phyloP scores from a whole-genome alignment of 64 coral and sea anemone species.

The Actinia tenebrosa region DNA sequence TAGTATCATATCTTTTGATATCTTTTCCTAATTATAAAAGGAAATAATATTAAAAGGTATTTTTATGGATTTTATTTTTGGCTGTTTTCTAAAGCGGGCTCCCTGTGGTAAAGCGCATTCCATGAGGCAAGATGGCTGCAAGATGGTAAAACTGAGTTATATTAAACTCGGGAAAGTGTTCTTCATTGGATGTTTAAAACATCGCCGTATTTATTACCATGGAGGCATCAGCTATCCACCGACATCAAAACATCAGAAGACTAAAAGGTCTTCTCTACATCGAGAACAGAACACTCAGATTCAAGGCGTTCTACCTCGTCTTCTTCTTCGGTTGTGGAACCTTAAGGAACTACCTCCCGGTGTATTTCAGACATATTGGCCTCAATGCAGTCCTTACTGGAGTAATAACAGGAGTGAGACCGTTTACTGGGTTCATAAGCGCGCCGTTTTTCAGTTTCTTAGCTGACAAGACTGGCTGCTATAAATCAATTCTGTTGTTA shows the following conservation, averaged over 20 bases:
- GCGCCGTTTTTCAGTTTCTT: not conserved
- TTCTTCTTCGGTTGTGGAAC: conserved; percentile 8
- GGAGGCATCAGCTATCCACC: not conserved
- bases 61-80: too few species aligned
- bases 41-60: too few species aligned
- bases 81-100: too few species aligned
- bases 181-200: too few species aligned
- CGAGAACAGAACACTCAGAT: not conserved
- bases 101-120: too few species aligned
- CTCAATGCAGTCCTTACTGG: conserved; percentile 2
- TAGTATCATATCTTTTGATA: too few species aligned
- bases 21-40: too few species aligned
- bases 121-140: too few species aligned
- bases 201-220: not conserved
- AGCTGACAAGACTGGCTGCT: not conserved
- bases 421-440: not conserved
- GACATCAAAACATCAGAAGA: conserved; percentile 2
- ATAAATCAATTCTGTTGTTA: not conserved
- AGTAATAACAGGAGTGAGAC: not conserved
- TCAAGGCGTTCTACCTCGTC: not conserved
- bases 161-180: too few species aligned
- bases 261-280: not conserved
- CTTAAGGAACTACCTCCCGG: not conserved
- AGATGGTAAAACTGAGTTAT: too few species aligned
- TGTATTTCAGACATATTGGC: conserved; percentile 9